Base-by-base conservation (phyloP, 1,140 invertebrate genomes). In the Triops longicaudatus region DNA sequence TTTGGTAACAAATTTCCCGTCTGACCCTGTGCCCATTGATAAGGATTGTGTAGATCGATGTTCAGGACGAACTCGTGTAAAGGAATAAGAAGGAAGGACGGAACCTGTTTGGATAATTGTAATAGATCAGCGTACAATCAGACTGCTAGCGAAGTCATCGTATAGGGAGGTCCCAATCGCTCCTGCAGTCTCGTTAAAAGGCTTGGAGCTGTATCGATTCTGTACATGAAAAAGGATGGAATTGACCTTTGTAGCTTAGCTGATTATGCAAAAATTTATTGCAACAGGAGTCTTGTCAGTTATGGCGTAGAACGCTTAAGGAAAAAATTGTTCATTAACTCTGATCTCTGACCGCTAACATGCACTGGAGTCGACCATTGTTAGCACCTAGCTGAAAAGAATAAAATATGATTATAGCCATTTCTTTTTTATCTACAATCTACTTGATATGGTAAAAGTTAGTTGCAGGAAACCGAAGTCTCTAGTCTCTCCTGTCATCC, bases 41-140 rank as follows among this genome's bases (percentile, higher is more conserved):
- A 63, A 63, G 50, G 22, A 12, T 63, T 63, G 50, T 14, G 22
- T 63, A 63, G 50, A 63, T 63, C 50, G 50, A 63, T 63, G 50
- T 22, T n/a, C 14, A 63, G 50, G 50, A 63, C 50, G 5, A 63
- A 63, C 50, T 1, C 14, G 3, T 63, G 22, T 22, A 17, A 63
- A 63, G 7, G 50, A 1, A 22, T 17, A 63, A n/a, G 1, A 14
- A 63, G 50, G 14, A 17, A 9, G 50, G n/a, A 63, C 17, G 50
- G 50, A 63, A 63, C 50, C 50, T 63, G 50, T 63, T 63, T 63
- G 50, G 50, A 63, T 63, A 63, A 63, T 63, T 63, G 50, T 63
- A 63, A 63, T 63, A 63, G 50, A 63, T 63, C 50, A 63, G 50
- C 50, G 50, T 22, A 63, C 50, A 63, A 63, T 63, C 50, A 63